Conservation (phyloP, 1,140 invertebrate genomes). For the Megalonaias nervosa region DNA sequence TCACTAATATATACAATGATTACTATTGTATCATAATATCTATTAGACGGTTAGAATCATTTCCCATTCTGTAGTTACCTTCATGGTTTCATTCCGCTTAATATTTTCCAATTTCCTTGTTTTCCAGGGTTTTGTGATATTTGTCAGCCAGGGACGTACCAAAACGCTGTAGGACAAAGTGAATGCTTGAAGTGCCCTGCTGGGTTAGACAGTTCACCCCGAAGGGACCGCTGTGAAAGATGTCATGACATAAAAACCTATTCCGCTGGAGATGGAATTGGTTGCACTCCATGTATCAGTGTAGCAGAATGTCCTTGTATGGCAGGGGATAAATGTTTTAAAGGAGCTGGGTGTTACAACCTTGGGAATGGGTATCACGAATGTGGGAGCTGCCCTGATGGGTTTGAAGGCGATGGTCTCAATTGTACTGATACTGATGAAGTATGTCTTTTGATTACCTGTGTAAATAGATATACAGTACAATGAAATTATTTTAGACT, state of each 20-base stretch:
- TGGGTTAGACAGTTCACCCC: conserved; percentile 49
- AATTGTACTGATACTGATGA: conserved; percentile 61
- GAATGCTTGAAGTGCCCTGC: conserved; percentile 46
- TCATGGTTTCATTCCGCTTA: no score
- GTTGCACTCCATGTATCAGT: conserved; percentile 40
- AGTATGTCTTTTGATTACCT: conserved; percentile 28
- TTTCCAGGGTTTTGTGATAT: conserved; percentile 49
- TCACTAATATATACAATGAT: no score
- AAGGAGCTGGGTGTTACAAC: conserved; percentile 47
- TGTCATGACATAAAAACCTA: conserved; percentile 48
- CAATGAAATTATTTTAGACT: background rate
- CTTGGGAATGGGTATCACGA: conserved; percentile 53
- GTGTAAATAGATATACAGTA: background rate
- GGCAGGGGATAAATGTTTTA: conserved; percentile 30
- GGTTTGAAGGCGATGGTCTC: conserved; percentile 85
- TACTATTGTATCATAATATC: no score
- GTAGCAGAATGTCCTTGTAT: conserved; percentile 50
- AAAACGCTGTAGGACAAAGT: conserved; percentile 43
- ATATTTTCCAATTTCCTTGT: no score
- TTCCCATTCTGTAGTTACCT: no score
- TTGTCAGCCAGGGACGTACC: conserved; percentile 54
- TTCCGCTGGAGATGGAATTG: conserved; percentile 41
- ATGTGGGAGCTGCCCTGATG: conserved; percentile 86
- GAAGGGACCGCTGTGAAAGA: conserved; percentile 46
- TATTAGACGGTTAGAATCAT: no score